Conservation (phyloP, 2,113 vertebrate genomes). For the Girardinichthys multiradiatus region DNA sequence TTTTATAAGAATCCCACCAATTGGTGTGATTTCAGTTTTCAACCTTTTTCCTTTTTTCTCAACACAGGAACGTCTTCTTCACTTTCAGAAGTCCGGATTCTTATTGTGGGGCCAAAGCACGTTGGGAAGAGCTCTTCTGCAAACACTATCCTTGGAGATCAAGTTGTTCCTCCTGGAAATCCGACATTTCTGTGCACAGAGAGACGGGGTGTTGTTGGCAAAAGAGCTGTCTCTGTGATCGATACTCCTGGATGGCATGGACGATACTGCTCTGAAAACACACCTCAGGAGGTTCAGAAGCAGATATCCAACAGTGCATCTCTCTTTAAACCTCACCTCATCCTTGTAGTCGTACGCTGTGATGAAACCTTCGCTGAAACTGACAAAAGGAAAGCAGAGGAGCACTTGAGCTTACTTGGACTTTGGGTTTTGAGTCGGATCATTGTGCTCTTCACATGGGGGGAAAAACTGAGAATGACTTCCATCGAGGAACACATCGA, state of each 20-base stretch:
- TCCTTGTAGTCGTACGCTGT: conserved; percentile 50
- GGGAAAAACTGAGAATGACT: conserved; percentile 46
- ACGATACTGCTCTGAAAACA: conserved; percentile 43
- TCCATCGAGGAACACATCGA: conserved; percentile 57
- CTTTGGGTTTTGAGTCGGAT: conserved; percentile 19
- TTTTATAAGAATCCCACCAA: too few species aligned
- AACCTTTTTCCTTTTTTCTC: too few species aligned
- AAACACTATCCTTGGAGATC: conserved; percentile 30
- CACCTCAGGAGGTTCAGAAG: conserved; percentile 25
- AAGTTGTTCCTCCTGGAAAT: conserved; percentile 25
- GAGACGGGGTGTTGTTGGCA: background rate
- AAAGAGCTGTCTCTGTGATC: conserved; percentile 31
- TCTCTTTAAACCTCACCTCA: conserved; percentile 17
- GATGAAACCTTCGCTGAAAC: conserved; percentile 58
- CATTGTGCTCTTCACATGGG: conserved; percentile 55
- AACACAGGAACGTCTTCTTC: conserved; percentile 13
- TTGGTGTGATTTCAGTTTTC: too few species aligned
- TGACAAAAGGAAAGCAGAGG: conserved; percentile 25
- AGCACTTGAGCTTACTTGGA: conserved; percentile 40
- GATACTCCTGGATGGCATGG: conserved; percentile 61
- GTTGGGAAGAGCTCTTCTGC: conserved; percentile 55
- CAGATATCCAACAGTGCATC: conserved; percentile 30
- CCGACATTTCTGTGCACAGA: background rate
- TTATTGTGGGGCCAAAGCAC: conserved; percentile 46
- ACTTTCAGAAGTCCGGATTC: conserved; percentile 13